Evolutionary conservation across 2,113 vertebrate species (phyloP).

Genomic region (Bambusicola thoracicus): DNA sequence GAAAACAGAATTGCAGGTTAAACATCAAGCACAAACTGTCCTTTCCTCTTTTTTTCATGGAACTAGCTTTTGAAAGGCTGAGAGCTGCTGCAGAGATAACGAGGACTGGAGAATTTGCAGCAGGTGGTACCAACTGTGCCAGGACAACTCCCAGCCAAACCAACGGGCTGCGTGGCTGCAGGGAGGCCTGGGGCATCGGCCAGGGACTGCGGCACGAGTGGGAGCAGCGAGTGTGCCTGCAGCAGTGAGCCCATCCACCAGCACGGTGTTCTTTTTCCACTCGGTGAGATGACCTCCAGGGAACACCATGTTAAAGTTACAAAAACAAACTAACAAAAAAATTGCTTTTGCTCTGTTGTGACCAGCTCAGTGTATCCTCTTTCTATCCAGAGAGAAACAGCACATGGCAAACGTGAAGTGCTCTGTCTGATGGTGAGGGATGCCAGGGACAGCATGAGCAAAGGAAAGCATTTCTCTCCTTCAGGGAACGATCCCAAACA

Average conservation of each 20-base stretch:
- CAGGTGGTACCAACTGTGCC: conserved; percentile 49
- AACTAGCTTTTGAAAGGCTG: conserved; percentile 29
- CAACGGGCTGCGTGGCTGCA: neutral
- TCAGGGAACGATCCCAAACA: conserved; percentile 32
- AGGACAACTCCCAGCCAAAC: neutral
- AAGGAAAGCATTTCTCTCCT: neutral
- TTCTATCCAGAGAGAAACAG: neutral
- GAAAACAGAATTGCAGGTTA: conserved; percentile 29
- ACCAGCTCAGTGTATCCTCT: neutral
- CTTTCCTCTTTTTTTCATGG: neutral
- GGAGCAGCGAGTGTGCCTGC: neutral
- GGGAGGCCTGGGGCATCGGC: neutral
- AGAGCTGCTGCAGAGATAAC: conserved; percentile 46
- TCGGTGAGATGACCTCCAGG: neutral
- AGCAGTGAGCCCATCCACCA: neutral
- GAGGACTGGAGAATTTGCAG: conserved; percentile 9
- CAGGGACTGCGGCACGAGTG: neutral
- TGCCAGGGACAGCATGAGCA: accelerated
- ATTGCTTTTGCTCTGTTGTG: neutral
- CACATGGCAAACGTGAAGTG: neutral
- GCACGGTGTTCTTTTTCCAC: neutral
- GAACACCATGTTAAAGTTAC: neutral
- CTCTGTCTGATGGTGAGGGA: neutral
- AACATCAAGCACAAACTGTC: conserved; percentile 13
- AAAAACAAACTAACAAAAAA: neutral